Percentiles rank a stretch among this genome's conserved stretches.
phyloP scores from a whole-genome alignment of 2,113 vertebrate genomes.

The Phaethornis superciliosus region DNA sequence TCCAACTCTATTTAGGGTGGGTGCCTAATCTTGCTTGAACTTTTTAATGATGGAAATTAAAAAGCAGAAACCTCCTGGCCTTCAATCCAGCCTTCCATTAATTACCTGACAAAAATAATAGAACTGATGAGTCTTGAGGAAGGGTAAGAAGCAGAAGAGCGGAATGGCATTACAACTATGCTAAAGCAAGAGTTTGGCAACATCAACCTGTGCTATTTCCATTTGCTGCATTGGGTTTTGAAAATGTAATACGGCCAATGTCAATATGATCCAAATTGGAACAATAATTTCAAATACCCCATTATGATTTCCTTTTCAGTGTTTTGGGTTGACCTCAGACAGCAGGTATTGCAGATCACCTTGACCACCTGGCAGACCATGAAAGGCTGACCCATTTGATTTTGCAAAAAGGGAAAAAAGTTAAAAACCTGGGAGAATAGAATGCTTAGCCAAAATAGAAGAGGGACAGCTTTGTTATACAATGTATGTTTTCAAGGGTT shows the following conservation, averaged over 20 bases:
- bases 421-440: neutral
- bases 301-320: neutral
- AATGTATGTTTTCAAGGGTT: neutral
- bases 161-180: neutral
- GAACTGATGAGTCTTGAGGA: neutral
- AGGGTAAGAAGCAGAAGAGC: neutral
- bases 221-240: neutral
- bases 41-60: neutral
- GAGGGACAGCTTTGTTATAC: neutral
- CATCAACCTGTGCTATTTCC: neutral
- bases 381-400: conserved; percentile 36
- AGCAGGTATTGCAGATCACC: conserved; percentile 4
- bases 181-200: neutral
- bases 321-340: conserved; percentile 28
- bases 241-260: conserved; percentile 24
- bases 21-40: neutral
- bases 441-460: neutral
- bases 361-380: conserved; percentile 9
- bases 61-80: neutral
- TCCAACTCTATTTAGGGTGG: neutral
- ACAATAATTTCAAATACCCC: conserved; percentile 42
- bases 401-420: neutral
- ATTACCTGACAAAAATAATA: neutral
- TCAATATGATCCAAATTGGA: conserved; percentile 27
- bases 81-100: neutral